phyloP scores from a whole-genome alignment of 2,113 vertebrate species.

The Elanoides forficatus region DNA sequence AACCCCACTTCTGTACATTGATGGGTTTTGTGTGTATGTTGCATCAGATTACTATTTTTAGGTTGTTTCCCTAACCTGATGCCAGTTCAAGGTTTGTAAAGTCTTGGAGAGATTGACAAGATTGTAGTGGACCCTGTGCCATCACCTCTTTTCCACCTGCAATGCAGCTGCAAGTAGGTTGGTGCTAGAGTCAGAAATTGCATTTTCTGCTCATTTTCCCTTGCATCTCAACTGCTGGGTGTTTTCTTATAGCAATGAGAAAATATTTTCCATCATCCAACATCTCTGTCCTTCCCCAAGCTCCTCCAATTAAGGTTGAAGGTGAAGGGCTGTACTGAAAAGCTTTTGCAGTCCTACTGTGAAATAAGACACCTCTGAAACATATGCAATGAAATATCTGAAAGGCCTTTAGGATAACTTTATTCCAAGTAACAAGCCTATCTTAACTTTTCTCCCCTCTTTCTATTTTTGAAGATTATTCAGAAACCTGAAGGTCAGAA shows the following conservation, averaged over 20 bases:
- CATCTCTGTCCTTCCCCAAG: neutral
- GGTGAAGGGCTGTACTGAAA: neutral
- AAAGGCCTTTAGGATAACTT: neutral
- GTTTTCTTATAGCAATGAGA: neutral
- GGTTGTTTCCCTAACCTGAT: neutral
- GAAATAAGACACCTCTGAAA: neutral
- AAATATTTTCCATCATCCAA: neutral
- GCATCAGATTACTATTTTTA: neutral
- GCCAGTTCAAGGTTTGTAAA: neutral
- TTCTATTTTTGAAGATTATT: neutral
- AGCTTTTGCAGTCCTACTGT: neutral
- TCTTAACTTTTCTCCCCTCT: neutral
- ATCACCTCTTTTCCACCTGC: neutral
- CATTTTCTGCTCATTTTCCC: neutral
- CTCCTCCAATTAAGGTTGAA: neutral
- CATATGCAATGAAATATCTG: neutral
- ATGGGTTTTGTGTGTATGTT: neutral
- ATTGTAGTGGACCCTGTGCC: neutral
- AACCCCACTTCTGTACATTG: accelerated
- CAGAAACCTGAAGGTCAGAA: neutral
- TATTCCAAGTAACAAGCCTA: neutral
- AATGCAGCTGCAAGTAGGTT: neutral
- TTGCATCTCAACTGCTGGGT: neutral
- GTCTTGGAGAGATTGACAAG: neutral
- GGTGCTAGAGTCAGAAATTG: neutral